Conservation (phyloP, 1,140 invertebrate genomes). For the Brachionus sp. region DNA sequence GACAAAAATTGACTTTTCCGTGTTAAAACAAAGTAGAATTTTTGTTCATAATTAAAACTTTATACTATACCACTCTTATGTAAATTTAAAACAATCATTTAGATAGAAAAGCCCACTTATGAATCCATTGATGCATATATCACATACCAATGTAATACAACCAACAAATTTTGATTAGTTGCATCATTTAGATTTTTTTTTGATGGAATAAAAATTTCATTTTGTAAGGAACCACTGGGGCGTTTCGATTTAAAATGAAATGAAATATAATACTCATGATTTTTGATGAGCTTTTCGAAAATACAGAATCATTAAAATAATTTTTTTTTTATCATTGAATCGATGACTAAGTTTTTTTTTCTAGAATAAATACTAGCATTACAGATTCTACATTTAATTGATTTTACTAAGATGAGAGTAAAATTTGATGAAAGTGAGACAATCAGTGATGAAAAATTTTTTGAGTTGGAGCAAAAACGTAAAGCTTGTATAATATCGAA, state of each 20-base stretch:
- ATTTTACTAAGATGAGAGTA: background rate
- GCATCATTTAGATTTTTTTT: background rate
- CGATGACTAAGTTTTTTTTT: background rate
- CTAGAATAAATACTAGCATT: background rate
- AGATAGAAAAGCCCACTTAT: background rate
- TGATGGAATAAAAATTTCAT: background rate
- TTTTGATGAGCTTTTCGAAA: background rate
- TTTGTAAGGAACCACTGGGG: background rate
- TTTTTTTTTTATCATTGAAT: background rate
- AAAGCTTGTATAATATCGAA: conserved; percentile 33
- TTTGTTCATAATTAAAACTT: too few relatives aligned
- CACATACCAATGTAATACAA: background rate
- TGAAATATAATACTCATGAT: background rate
- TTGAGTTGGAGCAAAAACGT: background rate
- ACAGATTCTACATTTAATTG: background rate
- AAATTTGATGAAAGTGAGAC: background rate
- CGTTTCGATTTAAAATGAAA: background rate
- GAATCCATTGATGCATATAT: background rate
- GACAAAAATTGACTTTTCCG: too few relatives aligned
- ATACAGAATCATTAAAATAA: background rate
- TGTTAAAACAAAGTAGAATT: too few relatives aligned
- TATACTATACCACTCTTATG: too few relatives aligned
- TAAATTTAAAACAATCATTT: too few relatives aligned
- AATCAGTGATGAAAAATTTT: background rate
- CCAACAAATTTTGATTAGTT: background rate